Percentiles rank a stretch among this genome's conserved stretches.
Conservation (phyloP, 2,888 invertebrate species). For the Eucera pruinosa region DNA sequence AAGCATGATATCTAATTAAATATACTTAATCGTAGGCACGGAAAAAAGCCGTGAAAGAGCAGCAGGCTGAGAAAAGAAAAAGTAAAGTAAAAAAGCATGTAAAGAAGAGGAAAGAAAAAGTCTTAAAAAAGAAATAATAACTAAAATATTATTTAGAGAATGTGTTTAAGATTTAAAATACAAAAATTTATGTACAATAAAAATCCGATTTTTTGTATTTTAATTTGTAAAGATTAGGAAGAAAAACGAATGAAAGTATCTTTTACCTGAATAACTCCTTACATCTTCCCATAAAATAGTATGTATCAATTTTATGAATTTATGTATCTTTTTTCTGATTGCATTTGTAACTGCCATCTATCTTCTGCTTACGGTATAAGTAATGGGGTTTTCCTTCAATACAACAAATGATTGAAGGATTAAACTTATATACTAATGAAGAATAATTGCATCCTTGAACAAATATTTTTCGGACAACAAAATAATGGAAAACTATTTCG, state of each 20-base stretch:
- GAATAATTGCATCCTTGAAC: not conserved
- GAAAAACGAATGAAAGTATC: not conserved
- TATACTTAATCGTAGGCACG: constrained; percentile 85
- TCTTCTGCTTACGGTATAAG: not conserved
- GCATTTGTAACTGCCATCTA: constrained; percentile 4
- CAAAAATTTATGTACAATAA: not conserved
- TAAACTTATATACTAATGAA: not conserved
- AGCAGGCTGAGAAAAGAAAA: constrained; percentile 94
- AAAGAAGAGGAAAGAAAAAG: constrained; percentile 93
- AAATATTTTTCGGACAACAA: not conserved
- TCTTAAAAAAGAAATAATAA: constrained; percentile 74
- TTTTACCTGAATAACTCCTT: not conserved
- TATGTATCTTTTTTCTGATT: not conserved
- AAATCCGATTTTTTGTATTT: constrained; percentile 1
- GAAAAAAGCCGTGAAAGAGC: constrained; percentile 95
- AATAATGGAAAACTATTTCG: constrained; percentile 54
- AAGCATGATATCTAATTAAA: not conserved
- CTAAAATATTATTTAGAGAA: constrained; percentile 1
- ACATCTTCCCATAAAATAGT: not conserved
- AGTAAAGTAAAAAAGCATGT: constrained; percentile 96
- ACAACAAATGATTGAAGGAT: not conserved
- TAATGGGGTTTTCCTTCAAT: not conserved
- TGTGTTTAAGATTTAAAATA: not conserved
- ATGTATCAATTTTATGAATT: constrained; percentile 1
- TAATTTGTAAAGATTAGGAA: not conserved